Conservation (phyloP, 1,140 invertebrate species). For the Papilio glaucus region DNA sequence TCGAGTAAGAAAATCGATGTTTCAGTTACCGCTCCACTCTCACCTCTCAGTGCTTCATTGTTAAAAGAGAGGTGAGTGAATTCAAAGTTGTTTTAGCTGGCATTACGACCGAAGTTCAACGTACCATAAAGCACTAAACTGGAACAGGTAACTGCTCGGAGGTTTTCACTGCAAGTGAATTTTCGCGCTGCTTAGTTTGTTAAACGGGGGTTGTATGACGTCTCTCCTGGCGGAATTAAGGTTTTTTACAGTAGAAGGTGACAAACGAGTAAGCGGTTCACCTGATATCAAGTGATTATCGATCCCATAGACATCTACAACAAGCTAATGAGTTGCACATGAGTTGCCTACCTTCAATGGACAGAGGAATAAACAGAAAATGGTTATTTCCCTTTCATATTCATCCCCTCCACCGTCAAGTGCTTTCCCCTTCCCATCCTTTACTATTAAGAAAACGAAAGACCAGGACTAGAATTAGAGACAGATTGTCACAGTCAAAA, state of each 20-base stretch:
- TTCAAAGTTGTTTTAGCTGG: conserved; percentile 16
- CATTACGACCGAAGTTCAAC: conserved; percentile 31
- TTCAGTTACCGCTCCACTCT: neutral
- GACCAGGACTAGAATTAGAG: no score
- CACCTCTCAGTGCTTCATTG: conserved; percentile 9
- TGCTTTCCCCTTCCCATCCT: no score
- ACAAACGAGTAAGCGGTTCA: no score
- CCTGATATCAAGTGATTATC: no score
- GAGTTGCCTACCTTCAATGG: no score
- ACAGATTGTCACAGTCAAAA: no score
- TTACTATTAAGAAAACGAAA: no score
- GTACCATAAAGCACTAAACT: conserved; percentile 32
- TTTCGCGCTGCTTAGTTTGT: conserved; percentile 30
- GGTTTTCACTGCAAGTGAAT: conserved; percentile 34
- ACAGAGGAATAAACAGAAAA: no score
- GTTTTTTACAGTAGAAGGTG: conserved; percentile 21
- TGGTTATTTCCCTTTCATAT: no score
- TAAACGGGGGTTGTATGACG: conserved; percentile 24
- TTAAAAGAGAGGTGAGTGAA: conserved; percentile 28
- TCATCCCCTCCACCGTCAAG: no score
- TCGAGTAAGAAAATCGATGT: conserved; percentile 32
- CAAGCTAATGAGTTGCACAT: no score
- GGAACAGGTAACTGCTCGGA: conserved; percentile 22
- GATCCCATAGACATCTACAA: no score
- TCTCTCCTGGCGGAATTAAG: neutral